Base-by-base conservation (phyloP, 2,888 invertebrate genomes). In the Dichetophora obliterata region DNA sequence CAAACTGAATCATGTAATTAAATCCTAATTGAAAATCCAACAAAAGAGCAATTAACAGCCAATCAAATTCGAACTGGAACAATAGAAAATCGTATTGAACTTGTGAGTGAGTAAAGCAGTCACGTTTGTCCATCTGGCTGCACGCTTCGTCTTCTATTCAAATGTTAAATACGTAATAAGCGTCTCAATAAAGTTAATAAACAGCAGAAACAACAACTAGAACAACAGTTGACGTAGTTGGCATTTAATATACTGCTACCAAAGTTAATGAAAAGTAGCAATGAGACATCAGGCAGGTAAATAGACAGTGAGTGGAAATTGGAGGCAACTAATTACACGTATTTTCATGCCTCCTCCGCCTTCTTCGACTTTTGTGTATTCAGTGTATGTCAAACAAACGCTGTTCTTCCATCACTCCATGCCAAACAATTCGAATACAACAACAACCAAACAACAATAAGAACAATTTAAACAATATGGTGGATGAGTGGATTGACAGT, bases 131-230 rank as follows among this genome's bases (percentile, higher is more conserved):
- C 54, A 2, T 22, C n/a, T n/a, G n/a, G n/a, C n/a, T 2, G 14
- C 54, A 54, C 14, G 14, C 24, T 27, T 11, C 8, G 22, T 19
- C 14, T 11, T 34, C 19, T 22, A 34, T 71, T 59, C 71, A 70
- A 71, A 71, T 57, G 43, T 24, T 71, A 71, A 71, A 71, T 54
- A 71, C 71, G 22, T 43, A 71, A 71, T 71, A 48, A 73, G 73
- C 31, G 52, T 52, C 73, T 63, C 73, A 73, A 63, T 61, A 61
- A 73, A 73, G 50, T 71, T 43, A 37, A 59, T 43, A 71, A 27
- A 22, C 50, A 50, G 9, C 27, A 27, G 27, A 14, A 22, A 68
- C 19, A 19, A 24, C 27, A 24, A 68, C 24, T 59, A 4, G 24
- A 24, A 50, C 68, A 50, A 65, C 34, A 34, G 65, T 37, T 34